A percentile compares a stretch with the other conserved stretches of the same genome.
These are phyloP conservation scores for Bombus waltoni DNA, from an alignment of 1,140 invertebrate species.

Conservation along the genomic window DNA sequence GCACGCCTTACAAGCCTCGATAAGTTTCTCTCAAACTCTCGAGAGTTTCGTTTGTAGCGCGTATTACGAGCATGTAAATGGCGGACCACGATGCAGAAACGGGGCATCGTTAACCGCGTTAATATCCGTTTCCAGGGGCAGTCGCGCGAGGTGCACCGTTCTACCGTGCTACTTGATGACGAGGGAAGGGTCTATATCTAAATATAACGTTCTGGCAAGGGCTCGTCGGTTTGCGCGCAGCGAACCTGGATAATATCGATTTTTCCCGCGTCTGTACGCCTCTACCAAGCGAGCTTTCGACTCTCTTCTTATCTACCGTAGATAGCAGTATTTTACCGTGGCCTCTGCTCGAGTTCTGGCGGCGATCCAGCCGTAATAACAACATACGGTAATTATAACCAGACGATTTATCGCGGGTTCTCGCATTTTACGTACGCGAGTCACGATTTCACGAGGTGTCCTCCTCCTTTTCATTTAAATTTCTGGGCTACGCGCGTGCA, in stretches of 20 bases:
- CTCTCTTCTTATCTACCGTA: conserved; percentile 19
- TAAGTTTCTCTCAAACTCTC: too few species aligned
- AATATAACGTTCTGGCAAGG: conserved; percentile 71
- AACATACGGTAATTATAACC: conserved; percentile 14
- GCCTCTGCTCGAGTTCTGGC: neutral
- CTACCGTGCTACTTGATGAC: conserved; percentile 57
- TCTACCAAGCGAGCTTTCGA: conserved; percentile 18
- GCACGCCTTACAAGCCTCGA: too few species aligned
- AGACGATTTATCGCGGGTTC: neutral
- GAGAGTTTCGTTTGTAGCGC: too few species aligned
- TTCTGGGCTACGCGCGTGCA: neutral
- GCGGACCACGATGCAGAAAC: too few species aligned
- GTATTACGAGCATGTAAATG: too few species aligned
- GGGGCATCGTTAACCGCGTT: conserved; percentile 46
- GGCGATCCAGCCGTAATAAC: neutral
- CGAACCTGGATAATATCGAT: conserved; percentile 73
- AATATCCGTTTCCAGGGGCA: conserved; percentile 63
- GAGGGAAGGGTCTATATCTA: conserved; percentile 71
- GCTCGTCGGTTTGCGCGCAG: conserved; percentile 52
- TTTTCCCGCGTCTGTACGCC: neutral
- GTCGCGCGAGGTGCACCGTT: conserved; percentile 47
- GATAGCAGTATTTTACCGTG: neutral
- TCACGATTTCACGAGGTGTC: neutral
- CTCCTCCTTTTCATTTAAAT: neutral
- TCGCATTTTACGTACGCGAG: neutral